phyloP scores from a whole-genome alignment of 1,140 invertebrate genomes.

The Drosophila cardini region DNA sequence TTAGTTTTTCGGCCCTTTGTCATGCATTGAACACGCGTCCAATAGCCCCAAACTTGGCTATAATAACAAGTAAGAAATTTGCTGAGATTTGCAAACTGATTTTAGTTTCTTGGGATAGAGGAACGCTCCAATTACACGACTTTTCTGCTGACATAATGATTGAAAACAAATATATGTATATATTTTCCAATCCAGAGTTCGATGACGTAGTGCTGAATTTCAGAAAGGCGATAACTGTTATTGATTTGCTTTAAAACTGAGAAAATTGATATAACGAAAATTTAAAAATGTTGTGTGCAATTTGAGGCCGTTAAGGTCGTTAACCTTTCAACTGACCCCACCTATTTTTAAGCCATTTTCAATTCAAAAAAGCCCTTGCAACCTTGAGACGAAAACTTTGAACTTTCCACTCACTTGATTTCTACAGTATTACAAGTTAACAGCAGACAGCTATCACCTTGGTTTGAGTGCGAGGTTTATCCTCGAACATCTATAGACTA shows the following conservation, averaged over 20 bases:
- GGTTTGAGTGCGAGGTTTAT: neutral
- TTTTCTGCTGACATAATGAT: constrained; percentile 61
- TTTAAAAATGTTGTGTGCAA: neutral
- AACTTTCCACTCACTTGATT: constrained; percentile 38
- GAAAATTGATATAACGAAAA: neutral
- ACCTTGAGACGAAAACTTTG: constrained; percentile 53
- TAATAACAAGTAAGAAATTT: constrained; percentile 39
- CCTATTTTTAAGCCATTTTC: neutral
- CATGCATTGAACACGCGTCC: constrained; percentile 57
- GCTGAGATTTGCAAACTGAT: constrained; percentile 51
- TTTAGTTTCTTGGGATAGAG: constrained; percentile 17
- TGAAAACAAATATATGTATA: constrained; percentile 19
- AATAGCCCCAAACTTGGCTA: constrained; percentile 13
- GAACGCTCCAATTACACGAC: constrained; percentile 54
- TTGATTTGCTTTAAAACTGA: neutral
- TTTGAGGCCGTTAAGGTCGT: too few species aligned
- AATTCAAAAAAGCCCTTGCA: neutral
- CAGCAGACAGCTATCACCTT: constrained; percentile 22
- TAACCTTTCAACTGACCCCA: constrained; percentile 11
- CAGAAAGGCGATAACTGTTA: constrained; percentile 26
- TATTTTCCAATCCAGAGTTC: constrained; percentile 15
- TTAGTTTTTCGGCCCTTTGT: constrained; percentile 18
- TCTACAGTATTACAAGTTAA: neutral
- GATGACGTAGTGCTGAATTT: constrained; percentile 35
- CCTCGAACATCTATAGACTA: constrained; percentile 14